phyloP scores from a whole-genome alignment of 2,888 invertebrate genomes.

The Cryptophagus acutangulus region DNA sequence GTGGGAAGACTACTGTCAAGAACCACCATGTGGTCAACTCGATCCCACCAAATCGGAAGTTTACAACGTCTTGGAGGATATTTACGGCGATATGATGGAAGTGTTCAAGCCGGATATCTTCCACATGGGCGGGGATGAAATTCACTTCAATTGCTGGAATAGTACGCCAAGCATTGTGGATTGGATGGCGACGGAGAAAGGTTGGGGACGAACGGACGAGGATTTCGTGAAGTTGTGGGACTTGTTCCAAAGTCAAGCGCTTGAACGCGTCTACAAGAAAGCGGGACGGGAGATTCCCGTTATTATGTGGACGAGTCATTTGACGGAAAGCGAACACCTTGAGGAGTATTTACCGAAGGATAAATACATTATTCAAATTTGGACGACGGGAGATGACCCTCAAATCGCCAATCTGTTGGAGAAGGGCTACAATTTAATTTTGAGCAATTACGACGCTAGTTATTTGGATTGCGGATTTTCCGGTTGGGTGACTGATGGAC shows the following conservation, averaged over 20 bases:
- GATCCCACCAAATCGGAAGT: constrained; percentile 67
- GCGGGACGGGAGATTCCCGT: constrained; percentile 56
- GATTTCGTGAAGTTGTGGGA: constrained; percentile 69
- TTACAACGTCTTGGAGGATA: constrained; percentile 63
- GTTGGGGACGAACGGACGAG: constrained; percentile 52
- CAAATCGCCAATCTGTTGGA: constrained; percentile 63
- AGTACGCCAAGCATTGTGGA: constrained; percentile 60
- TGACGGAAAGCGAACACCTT: constrained; percentile 65
- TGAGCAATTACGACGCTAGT: constrained; percentile 82
- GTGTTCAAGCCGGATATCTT: constrained; percentile 71
- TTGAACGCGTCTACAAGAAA: constrained; percentile 53
- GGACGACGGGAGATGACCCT: constrained; percentile 65
- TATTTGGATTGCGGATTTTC: constrained; percentile 84
- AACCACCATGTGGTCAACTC: constrained; percentile 81
- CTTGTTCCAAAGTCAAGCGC: constrained; percentile 67
- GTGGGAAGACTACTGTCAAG: constrained; percentile 67
- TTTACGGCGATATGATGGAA: constrained; percentile 71
- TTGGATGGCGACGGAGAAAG: constrained; percentile 59
- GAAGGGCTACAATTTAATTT: constrained; percentile 70
- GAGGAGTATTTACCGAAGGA: constrained; percentile 63
- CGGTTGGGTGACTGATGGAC: constrained; percentile 74
- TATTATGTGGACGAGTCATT: constrained; percentile 76
- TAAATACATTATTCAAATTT: constrained; percentile 78
- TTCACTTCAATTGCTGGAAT: constrained; percentile 68
- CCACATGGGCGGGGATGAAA: constrained; percentile 88